Base-by-base conservation (phyloP, 1,140 invertebrate species). In the Proctacanthus coquilletti region DNA sequence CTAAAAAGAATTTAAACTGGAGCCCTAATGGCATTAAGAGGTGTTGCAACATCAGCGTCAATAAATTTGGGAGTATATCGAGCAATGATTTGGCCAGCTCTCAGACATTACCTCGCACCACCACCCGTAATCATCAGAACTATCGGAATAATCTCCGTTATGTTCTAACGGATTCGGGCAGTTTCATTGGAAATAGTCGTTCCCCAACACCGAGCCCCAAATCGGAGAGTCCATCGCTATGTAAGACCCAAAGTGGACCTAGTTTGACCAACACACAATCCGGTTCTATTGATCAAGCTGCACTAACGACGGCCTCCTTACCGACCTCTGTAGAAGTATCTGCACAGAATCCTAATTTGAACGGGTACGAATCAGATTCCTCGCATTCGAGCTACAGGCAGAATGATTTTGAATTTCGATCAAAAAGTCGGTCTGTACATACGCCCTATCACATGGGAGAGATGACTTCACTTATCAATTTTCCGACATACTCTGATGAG, bases 301-400 rank as follows among this genome's bases (percentile, higher is more conserved):
- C 10, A n/a, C 17, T 25, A 17, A 15, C 18, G 5, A 5, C 21
- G 3, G 29, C 36, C 10, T 25, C 21, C 10, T 18, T 29, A 10
- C 36, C 36, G 13, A 4, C 21, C 4, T 23, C 25, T 36, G 36
- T 15, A 5, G 17, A 17, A 17, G 18, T 8, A 6, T 11, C n/a
- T 9, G 5, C 13, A 25, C 13, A 10, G 3, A 29, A n/a, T 27
- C 3, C 13, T 27, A 11, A 3, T 6, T 9, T 5, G n/a, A 23
- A 2, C 18, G 36, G 23, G 14, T 37, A 37, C 17, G 36, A 37
- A 19, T 37, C 36, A 17, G 36, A 37, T 29, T 37, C 36, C 5
- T 37, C 36, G 21, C 20, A 37, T 37, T 37, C 36, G 2, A 37
- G 36, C 19, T 37, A 13, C 18, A 11, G 21, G 13, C 23, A 27